Evolutionary conservation across 2,113 vertebrate species (phyloP), one percentile per base, ranked within the genome.

Genomic region (Okapia johnstoni): DNA sequence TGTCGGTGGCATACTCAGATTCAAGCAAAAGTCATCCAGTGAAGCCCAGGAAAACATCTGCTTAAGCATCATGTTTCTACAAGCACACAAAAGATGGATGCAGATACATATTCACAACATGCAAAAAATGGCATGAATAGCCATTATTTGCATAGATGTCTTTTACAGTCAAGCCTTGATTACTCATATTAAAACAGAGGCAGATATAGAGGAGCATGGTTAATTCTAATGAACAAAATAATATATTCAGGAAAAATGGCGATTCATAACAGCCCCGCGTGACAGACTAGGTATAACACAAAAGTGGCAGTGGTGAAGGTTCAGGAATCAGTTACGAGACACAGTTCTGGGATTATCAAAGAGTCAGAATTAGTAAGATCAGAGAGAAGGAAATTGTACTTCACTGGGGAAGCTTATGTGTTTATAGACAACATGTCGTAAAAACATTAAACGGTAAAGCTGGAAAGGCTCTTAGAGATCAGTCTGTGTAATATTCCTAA

Each of bases 181-280:
- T 73, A 91, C 70, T 96, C 66, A 83, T 87, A 96, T 95, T 97
- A 96, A 96, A 94, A 84, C 66, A 94, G 6, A 84, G 58, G 76
- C 36, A 52, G 36, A 88, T 36, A 33, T 28, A 73, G 30, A 94
- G 84, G 16, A 40, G 46, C 23, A 88, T 40, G n/a, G 21, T 40
- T 94, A 93, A 95, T 94, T 97, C 60, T 91, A 94, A 73, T 40
- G 60, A 95, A 61, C 40, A 58, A 94, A 95, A 85, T 54, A 73
- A 90, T 89, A 61, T 86, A 93, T 54, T 89, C 33, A 66, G 83
- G 50, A 66, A 57, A 77, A 88, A 66, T 57, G 19, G 58, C 30
- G 76, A 93, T 54, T 55, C 33, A 17, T 48, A 88, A 81, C 28
- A 60, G 43, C 25, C 61, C 46, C 43, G 40, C 25, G 57, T 77